These are phyloP conservation scores for Xanthorhoe spadicearia DNA, from an alignment of 2,888 invertebrate genomes.

Conservation along the genomic window DNA sequence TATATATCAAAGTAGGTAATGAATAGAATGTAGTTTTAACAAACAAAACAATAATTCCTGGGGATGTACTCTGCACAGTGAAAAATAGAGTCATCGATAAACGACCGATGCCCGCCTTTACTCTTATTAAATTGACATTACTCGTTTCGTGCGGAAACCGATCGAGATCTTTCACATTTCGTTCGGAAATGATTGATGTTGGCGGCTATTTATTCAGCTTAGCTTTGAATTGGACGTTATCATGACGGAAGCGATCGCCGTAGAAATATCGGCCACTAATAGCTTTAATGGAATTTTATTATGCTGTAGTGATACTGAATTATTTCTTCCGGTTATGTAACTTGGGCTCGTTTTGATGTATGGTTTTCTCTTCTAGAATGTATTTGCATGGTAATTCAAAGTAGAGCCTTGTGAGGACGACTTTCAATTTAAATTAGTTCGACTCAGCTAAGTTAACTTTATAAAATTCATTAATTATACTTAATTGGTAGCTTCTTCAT, in stretches of 20 bases:
- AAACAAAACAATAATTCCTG: too few species aligned
- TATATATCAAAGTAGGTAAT: too few species aligned
- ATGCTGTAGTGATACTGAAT: conserved; percentile 25
- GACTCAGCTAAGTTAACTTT: too few species aligned
- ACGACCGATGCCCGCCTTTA: neutral
- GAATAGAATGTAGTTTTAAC: too few species aligned
- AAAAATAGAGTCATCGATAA: neutral
- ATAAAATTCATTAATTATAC: too few species aligned
- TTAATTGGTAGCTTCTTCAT: too few species aligned
- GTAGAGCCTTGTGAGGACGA: neutral
- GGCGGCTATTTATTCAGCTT: conserved; percentile 45
- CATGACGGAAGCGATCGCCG: conserved; percentile 25
- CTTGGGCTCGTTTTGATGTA: conserved; percentile 7
- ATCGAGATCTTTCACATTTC: conserved; percentile 37
- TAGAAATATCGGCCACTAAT: conserved; percentile 33
- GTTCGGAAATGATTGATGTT: conserved; percentile 49
- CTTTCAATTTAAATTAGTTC: neutral
- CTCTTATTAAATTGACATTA: conserved; percentile 49
- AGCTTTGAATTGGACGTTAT: conserved; percentile 44
- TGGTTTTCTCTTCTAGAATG: neutral
- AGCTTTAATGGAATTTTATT: conserved; percentile 29
- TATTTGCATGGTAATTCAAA: neutral
- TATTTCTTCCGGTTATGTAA: conserved; percentile 26
- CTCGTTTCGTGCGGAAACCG: conserved; percentile 50
- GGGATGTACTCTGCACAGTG: too few species aligned